Evolutionary conservation across 2,113 vertebrate genomes (phyloP).

Genomic region (Piaya cayana): DNA sequence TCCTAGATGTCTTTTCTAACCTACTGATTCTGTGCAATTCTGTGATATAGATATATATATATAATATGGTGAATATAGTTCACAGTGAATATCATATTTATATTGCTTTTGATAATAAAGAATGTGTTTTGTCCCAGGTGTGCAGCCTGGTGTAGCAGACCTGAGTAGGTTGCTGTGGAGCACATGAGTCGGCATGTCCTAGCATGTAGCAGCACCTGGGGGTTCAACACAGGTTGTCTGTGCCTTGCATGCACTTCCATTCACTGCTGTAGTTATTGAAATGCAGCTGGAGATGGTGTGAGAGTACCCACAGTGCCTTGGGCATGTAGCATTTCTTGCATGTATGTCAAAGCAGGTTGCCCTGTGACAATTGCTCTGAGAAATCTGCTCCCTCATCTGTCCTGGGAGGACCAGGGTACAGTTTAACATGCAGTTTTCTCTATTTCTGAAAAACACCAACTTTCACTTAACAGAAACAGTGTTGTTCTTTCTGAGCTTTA

Average conservation of each 20-base stretch:
- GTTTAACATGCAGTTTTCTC: background rate
- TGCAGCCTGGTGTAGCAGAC: background rate
- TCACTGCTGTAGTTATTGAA: background rate
- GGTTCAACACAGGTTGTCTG: background rate
- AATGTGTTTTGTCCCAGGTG: background rate
- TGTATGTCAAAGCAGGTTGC: rapidly evolving
- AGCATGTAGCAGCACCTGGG: background rate
- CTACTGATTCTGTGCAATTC: no score
- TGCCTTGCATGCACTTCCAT: background rate
- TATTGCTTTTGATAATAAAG: background rate
- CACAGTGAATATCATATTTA: background rate
- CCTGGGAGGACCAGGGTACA: background rate
- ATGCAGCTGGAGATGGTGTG: background rate
- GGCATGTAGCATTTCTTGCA: background rate
- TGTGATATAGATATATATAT: no score
- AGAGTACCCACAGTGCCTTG: background rate
- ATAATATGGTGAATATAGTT: background rate
- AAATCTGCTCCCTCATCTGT: background rate
- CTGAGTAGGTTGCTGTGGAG: background rate
- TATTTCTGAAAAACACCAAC: background rate
- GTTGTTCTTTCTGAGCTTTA: background rate
- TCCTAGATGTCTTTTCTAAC: no score
- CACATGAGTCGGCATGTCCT: rapidly evolving
- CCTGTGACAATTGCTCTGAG: background rate
- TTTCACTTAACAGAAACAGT: background rate